phyloP scores from a whole-genome alignment of 2,888 invertebrate species.

The Marasmarcha lunaedactyla region DNA sequence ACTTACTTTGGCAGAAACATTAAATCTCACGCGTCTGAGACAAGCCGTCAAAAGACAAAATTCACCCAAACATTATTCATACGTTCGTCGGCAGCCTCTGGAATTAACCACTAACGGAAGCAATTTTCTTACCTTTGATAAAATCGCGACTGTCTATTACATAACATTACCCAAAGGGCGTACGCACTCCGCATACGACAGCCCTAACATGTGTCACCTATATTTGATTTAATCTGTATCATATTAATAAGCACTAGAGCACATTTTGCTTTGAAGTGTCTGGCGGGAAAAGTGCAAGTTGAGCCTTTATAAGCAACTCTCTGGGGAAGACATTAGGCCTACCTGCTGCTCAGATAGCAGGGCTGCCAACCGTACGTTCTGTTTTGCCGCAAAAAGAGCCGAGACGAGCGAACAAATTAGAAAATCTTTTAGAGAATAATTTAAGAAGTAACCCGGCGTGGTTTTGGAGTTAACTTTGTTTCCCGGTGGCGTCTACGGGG shows the following conservation, averaged over 20 bases:
- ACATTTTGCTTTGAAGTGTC: constrained; percentile 30
- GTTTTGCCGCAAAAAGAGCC: constrained; percentile 24
- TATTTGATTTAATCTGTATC: constrained; percentile 36
- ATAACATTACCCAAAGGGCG: constrained; percentile 67
- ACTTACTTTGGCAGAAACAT: too few relatives aligned
- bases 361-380: constrained; percentile 33
- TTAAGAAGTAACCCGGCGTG: constrained; percentile 45
- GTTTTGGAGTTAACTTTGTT: constrained; percentile 44
- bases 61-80: constrained; percentile 32
- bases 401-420: constrained; percentile 60
- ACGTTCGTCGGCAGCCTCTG: constrained; percentile 32
- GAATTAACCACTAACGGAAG: constrained; percentile 62
- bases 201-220: constrained; percentile 27
- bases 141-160: constrained; percentile 64
- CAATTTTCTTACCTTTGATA: constrained; percentile 70
- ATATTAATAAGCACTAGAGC: constrained; percentile 46
- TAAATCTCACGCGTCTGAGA: too few relatives aligned
- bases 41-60: too few relatives aligned
- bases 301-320: constrained; percentile 16
- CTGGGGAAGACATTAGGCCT: constrained; percentile 37
- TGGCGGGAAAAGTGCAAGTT: constrained; percentile 25
- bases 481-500: constrained; percentile 24
- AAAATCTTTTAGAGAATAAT: constrained; percentile 68
- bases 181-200: constrained; percentile 49
- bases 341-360: constrained; percentile 28